Base-by-base conservation (phyloP, 1,140 invertebrate species). In the Batillaria attramentaria region DNA sequence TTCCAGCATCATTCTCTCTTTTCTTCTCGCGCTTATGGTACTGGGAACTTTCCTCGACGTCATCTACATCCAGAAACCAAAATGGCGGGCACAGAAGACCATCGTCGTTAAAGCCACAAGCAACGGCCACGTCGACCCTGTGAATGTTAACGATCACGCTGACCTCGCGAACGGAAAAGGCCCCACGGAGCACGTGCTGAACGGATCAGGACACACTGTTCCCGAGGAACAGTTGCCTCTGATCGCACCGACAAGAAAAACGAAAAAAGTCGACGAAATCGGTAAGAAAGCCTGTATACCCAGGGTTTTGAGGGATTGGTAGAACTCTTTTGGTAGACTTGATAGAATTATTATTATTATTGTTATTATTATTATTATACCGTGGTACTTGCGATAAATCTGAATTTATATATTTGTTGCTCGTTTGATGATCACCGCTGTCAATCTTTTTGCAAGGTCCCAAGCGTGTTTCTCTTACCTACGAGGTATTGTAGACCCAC, bases 51-150 rank as follows among this genome's bases (percentile, higher is more conserved):
- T 50, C 18, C 73, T 43, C 35, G 80, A 82, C 68, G 31, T 79
- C 46, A 5, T 79, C 28, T 69, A 41, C 18, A 50, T 82, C 8
- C 80, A 82, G 74, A 70, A 50, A 66, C 80, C 80, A 24, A 60
- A 35, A 24, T 77, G 73, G 77, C 35, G n/a, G n/a, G 57, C 5
- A n/a, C 5, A 70, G 73, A 33, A 31, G 13, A 0, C 20, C 42
- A 5, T 31, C 2, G 65, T 39, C 0, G 57, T 31, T 8, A 39
- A 16, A 24, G 20, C 24, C 35, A 78, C 66, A 13, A 60, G 46
- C 37, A 57, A 57, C 70, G 37, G 35, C 42, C 5, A 33, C 24
- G 43, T 31, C 50, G 39, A 28, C 35, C 31, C 31, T 39, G 42
- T 16, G 24, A 28, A 28, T 39, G 31, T 31, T 35, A 57, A 62